A percentile compares a stretch with the other conserved stretches of the same genome.
Conservation (phyloP, 2,113 vertebrate species). For the Laticauda colubrina region DNA sequence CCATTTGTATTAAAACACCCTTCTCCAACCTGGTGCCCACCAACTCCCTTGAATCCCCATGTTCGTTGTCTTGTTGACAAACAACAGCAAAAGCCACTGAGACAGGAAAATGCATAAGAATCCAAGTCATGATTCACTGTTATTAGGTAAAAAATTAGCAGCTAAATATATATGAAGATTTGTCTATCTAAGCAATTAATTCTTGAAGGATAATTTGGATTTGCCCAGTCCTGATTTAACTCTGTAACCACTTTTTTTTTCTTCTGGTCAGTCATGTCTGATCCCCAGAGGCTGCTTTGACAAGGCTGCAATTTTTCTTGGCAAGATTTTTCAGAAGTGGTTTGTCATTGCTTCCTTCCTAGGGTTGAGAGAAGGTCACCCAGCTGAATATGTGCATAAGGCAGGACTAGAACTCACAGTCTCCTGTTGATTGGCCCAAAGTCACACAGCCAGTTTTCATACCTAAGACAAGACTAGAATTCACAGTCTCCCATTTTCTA, state of each 20-base stretch:
- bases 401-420: not conserved
- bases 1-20: not conserved
- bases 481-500: not conserved
- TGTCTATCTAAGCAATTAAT: not conserved
- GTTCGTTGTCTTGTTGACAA: not conserved
- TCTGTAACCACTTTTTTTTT: not conserved
- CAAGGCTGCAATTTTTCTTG: too few species aligned
- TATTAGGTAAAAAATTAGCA: not conserved
- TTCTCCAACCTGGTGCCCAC: not conserved
- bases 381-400: not conserved
- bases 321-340: too few species aligned
- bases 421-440: not conserved
- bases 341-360: too few species aligned
- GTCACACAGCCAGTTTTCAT: not conserved
- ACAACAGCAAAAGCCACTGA: not conserved
- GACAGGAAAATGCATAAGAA: not conserved
- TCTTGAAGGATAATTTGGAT: not conserved
- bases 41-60: not conserved
- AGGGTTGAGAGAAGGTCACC: too few species aligned
- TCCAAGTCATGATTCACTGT: not conserved
- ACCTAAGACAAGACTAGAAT: not conserved
- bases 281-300: too few species aligned
- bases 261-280: too few species aligned
- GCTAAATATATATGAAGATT: not conserved
- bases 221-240: not conserved